phyloP scores from a whole-genome alignment of 2,113 vertebrate species.

The Muntiacus muntjak region DNA sequence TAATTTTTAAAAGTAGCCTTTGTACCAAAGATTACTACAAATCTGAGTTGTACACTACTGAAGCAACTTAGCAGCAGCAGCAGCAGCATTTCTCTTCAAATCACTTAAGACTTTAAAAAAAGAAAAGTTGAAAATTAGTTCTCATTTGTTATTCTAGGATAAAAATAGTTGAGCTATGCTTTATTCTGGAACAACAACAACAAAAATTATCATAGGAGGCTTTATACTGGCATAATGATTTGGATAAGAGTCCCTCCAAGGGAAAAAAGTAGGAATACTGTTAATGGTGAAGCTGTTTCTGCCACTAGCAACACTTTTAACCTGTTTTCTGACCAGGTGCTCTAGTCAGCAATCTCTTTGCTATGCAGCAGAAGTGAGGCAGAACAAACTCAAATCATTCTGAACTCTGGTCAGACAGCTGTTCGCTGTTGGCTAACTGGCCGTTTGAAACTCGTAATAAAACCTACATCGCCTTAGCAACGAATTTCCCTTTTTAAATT shows the following conservation, averaged over 20 bases:
- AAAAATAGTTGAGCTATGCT: slow-evolving; percentile 29
- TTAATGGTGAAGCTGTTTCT: neutral
- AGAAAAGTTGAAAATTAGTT: slow-evolving; percentile 19
- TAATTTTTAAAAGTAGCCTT: slow-evolving; percentile 1
- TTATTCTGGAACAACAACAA: neutral
- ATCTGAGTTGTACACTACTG: neutral
- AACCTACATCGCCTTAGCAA: slow-evolving; percentile 9
- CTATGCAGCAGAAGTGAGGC: neutral
- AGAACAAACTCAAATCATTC: neutral
- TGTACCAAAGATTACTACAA: neutral
- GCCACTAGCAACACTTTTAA: neutral
- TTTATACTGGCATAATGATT: neutral
- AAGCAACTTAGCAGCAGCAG: too few species aligned
- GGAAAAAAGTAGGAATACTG: neutral
- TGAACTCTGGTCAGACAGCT: neutral
- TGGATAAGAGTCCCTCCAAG: neutral
- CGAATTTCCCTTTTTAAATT: neutral
- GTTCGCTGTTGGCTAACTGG: neutral
- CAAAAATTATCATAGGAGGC: neutral
- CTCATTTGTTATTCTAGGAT: neutral
- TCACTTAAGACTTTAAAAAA: neutral
- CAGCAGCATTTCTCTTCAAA: neutral
- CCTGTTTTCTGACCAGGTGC: neutral
- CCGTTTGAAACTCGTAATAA: neutral
- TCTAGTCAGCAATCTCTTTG: neutral